Evolutionary conservation across 2,888 invertebrate genomes (phyloP), one percentile per base, ranked within the genome.

Genomic region (Sarcophaga subvicina): DNA sequence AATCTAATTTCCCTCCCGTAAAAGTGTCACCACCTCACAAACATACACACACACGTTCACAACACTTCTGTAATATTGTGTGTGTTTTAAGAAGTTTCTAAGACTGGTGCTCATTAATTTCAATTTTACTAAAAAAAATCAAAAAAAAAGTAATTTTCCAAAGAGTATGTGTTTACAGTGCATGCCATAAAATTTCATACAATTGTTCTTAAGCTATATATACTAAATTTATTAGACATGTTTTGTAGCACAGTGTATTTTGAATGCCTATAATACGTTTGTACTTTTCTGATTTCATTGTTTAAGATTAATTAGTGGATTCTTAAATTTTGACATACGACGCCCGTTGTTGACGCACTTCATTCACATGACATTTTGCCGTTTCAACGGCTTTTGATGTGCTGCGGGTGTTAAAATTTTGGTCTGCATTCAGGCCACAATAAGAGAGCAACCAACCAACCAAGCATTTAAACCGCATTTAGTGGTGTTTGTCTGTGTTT

Each of bases 91-190:
- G 37, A 37, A 17, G 27, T 79, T 67, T 79, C 84, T 80, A 76
- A 69, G 70, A 82, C 84, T 82, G 79, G 63, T 79, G 69, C 84
- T 87, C 87, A 87, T 87, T 87, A 84, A 87, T 87, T 87, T 87
- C 71, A 82, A 84, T 87, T 79, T 84, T 37, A 59, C 25, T n/a
- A 69, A 59, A 69, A 62, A 17, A 1, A 49, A 1, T 49, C 3
- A 49, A 11, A 59, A 76, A 70, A 64, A 59, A 54, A 54, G 0
- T 17, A 47, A 27, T 75, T 78, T 12, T 6, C 10, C 63, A 78
- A 63, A 64, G 66, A 80, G 22, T 59, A n/a, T 63, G 63, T 69
- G 63, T 69, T 20, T 80, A 70, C 80, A 73, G 71, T 80, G 67
- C 71, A 8, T 14, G 5, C 6, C 20, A 37, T 78, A 75, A 54